These are phyloP conservation scores for Drosophila flavopinicola DNA, from an alignment of 2,888 invertebrate species.

Conservation along the genomic window DNA sequence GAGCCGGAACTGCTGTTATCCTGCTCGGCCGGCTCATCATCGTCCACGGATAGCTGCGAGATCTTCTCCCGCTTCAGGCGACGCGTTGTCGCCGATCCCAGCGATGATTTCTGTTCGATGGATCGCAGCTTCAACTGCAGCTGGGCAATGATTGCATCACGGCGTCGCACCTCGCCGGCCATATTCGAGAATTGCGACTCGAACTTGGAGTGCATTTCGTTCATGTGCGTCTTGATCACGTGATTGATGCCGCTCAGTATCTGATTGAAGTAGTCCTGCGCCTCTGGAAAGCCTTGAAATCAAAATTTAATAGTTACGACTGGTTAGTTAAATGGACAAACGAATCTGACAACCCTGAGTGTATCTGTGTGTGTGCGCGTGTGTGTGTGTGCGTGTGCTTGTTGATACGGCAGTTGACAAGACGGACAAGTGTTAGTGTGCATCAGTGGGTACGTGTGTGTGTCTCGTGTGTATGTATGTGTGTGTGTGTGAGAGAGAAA, in stretches of 20 bases:
- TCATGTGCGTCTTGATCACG: slow-evolving; percentile 90
- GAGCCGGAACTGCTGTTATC: slow-evolving; percentile 82
- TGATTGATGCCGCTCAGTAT: slow-evolving; percentile 92
- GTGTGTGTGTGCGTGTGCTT: background rate
- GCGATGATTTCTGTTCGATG: slow-evolving; percentile 83
- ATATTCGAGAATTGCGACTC: slow-evolving; percentile 90
- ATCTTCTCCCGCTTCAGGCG: slow-evolving; percentile 61
- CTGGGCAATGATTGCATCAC: slow-evolving; percentile 92
- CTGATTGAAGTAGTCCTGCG: slow-evolving; percentile 93
- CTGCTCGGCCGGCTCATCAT: slow-evolving; percentile 63
- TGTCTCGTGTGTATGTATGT: background rate
- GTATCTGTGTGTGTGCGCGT: background rate
- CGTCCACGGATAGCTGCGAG: slow-evolving; percentile 62
- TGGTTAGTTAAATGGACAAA: slow-evolving; percentile 22
- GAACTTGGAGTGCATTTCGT: slow-evolving; percentile 89
- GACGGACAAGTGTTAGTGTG: background rate
- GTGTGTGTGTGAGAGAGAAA: background rate
- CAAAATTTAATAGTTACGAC: slow-evolving; percentile 15
- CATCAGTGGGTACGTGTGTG: slow-evolving; percentile 1
- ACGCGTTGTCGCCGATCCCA: slow-evolving; percentile 26
- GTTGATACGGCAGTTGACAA: background rate
- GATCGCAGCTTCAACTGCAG: slow-evolving; percentile 90
- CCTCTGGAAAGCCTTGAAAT: slow-evolving; percentile 87
- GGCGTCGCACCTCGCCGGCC: slow-evolving; percentile 91
- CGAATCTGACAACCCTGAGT: slow-evolving; percentile 10